Percentiles rank a stretch among this genome's conserved stretches.
Evolutionary conservation across 2,888 invertebrate species (phyloP).

Genomic region (Melangyna quadrimaculata): DNA sequence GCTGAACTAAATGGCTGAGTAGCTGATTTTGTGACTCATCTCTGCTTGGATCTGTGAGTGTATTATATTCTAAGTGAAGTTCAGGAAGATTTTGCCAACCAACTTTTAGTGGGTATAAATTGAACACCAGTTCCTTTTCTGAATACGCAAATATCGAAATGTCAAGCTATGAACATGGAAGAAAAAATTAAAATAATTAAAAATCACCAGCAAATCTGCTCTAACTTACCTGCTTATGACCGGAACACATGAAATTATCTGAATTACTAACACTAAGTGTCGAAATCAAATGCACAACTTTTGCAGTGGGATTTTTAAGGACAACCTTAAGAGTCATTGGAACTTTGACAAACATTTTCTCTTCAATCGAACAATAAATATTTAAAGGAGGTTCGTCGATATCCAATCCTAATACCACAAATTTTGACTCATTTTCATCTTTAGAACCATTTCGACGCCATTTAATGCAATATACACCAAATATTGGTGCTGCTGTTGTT

Average conservation of each 20-base stretch:
- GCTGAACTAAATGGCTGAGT: slow-evolving; percentile 79
- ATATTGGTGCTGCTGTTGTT: slow-evolving; percentile 71
- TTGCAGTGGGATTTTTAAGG: slow-evolving; percentile 79
- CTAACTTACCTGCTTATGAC: slow-evolving; percentile 90
- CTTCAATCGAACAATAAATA: slow-evolving; percentile 80
- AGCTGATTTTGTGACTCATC: slow-evolving; percentile 78
- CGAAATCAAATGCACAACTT: slow-evolving; percentile 79
- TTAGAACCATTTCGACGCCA: slow-evolving; percentile 78
- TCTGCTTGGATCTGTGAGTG: slow-evolving; percentile 78
- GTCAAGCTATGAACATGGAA: slow-evolving; percentile 77
- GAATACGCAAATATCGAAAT: slow-evolving; percentile 80
- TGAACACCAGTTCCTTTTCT: slow-evolving; percentile 79
- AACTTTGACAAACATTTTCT: slow-evolving; percentile 81
- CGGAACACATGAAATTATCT: slow-evolving; percentile 97
- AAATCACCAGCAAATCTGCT: not conserved
- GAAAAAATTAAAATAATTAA: not conserved
- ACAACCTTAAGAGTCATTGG: slow-evolving; percentile 80
- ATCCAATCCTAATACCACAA: slow-evolving; percentile 78
- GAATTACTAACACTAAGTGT: slow-evolving; percentile 79
- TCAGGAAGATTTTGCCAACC: slow-evolving; percentile 81
- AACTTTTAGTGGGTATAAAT: slow-evolving; percentile 80
- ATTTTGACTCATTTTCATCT: slow-evolving; percentile 80
- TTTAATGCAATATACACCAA: slow-evolving; percentile 80
- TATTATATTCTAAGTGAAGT: slow-evolving; percentile 79
- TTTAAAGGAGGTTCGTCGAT: slow-evolving; percentile 80